A percentile compares a stretch with the other conserved stretches of the same genome.
These are phyloP conservation scores for Panurus biarmicus DNA, from an alignment of 2,113 vertebrate genomes.

Conservation along the genomic window DNA sequence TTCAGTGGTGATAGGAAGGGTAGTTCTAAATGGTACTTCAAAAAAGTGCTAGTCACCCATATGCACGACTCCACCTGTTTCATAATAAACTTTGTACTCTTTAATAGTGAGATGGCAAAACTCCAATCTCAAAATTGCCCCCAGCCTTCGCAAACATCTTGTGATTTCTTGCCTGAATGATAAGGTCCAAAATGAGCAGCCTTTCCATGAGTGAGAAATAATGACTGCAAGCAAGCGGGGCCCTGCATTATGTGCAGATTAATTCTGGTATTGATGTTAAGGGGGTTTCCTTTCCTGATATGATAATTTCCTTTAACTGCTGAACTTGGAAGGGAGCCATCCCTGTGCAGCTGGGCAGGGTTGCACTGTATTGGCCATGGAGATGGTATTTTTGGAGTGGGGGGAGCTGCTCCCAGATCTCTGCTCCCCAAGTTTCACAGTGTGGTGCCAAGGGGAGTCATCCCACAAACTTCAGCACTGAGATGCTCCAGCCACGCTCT, in stretches of 20 bases:
- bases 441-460: not conserved
- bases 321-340: constrained; percentile 16
- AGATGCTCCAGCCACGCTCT: not conserved
- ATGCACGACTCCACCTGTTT: not conserved
- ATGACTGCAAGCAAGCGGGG: not conserved
- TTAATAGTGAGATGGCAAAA: not conserved
- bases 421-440: not conserved
- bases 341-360: not conserved
- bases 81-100: not conserved
- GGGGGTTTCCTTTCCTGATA: constrained; percentile 31
- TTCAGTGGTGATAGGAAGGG: not conserved
- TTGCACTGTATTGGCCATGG: accelerated
- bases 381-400: not conserved
- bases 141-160: not conserved
- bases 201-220: not conserved
- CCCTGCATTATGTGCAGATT: not conserved
- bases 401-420: accelerated
- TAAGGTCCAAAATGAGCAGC: not conserved
- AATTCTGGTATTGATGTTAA: not conserved
- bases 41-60: not conserved
- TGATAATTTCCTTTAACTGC: constrained; percentile 38
- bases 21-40: not conserved
- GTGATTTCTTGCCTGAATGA: not conserved
- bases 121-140: not conserved
- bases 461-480: not conserved